phyloP scores from a whole-genome alignment of 2,797 vertebrate species.

The Clarias platycephalus region DNA sequence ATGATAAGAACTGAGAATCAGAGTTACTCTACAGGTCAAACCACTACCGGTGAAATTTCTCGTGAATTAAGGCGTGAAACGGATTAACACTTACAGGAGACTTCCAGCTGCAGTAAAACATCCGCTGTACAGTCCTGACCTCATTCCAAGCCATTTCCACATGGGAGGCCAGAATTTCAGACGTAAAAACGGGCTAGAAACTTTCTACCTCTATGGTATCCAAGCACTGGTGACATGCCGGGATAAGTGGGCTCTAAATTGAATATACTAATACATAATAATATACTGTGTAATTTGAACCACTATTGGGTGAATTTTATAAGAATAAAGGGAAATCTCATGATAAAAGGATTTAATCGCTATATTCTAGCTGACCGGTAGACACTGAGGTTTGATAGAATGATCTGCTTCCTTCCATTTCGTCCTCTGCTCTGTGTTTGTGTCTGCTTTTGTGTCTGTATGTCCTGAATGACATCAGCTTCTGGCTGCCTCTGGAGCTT shows the following conservation, averaged over 20 bases:
- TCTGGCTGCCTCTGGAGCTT: conserved; percentile 9
- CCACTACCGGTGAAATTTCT: too few species aligned
- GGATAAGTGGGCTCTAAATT: too few species aligned
- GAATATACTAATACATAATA: too few species aligned
- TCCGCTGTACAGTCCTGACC: too few species aligned
- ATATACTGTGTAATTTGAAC: not conserved
- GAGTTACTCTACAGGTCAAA: not conserved
- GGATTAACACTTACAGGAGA: too few species aligned
- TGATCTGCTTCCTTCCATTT: not conserved
- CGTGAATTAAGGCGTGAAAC: too few species aligned
- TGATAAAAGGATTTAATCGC: not conserved
- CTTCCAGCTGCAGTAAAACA: too few species aligned
- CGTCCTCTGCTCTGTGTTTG: not conserved
- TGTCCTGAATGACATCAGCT: conserved; percentile 27
- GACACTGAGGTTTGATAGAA: not conserved
- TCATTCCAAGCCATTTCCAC: too few species aligned
- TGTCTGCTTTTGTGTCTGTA: not conserved
- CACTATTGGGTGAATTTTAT: not conserved
- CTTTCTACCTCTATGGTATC: too few species aligned
- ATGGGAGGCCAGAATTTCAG: too few species aligned
- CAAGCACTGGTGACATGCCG: too few species aligned
- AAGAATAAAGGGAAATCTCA: not conserved
- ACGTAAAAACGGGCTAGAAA: too few species aligned
- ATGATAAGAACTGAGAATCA: not conserved
- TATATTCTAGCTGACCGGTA: not conserved